Base-by-base conservation (phyloP, 2,113 vertebrate genomes). In the Typhlomys cinereus region DNA sequence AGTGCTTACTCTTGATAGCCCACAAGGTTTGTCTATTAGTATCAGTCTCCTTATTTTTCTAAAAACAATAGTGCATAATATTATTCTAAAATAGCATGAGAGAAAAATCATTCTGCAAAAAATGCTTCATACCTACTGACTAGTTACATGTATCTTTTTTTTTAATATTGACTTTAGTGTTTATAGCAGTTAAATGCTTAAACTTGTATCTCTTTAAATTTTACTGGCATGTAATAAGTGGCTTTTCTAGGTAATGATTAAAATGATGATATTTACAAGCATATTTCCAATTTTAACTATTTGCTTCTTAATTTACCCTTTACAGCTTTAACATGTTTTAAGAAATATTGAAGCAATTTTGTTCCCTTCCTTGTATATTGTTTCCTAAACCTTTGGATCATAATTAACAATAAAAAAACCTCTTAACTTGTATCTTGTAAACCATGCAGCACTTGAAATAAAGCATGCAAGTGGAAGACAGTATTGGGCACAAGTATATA, bases 301-400 rank as follows among this genome's bases (percentile, higher is more conserved):
- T 81, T 76, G 44, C 57, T 71, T 90, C 25, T 64, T 85, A 82
- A 50, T 62, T 21, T 87, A 78, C 7, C 25, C 15, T 79, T 83
- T 78, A 39, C 2, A 78, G 18, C 15, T 61, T 59, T 82, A 54
- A 46, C 46, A 2, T 54, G 20, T n/a, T 91, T 81, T 73, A 66
- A 82, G 48, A 89, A 95, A 48, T 78, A 52, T 6, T 86, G n/a
- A 85, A 89, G 15, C 11, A 76, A 13, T 82, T 54, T 91, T 86
- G 29, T 57, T 39, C 81, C 10, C 81, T 80, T 54, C n/a, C 36
- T 71, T 91, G 29, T 83, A 41, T 50, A 78, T 25, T 78, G 10
- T 70, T 90, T 93, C 67, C 62, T 73, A 83, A 81, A 52, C 90
- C 29, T 1, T 29, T 88, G 34, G 12, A 8, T 29, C 73, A 61